Evolutionary conservation across 2,888 invertebrate species (phyloP).

Genomic region (Phengaris alcon): DNA sequence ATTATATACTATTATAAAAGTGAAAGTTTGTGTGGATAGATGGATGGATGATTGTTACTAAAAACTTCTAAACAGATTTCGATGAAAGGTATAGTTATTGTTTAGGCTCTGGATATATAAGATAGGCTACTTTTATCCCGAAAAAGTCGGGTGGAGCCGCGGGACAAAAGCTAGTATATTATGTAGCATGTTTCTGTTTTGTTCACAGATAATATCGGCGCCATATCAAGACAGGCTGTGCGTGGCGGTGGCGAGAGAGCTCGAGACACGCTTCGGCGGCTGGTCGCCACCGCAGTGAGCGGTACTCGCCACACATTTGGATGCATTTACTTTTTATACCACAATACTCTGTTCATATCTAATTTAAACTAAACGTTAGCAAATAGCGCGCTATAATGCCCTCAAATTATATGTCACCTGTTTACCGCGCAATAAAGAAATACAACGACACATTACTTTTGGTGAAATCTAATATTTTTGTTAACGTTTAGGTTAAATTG

Average conservation of each 20-base stretch:
- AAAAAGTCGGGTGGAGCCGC: too few species aligned
- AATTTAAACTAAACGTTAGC: neutral
- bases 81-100: too few species aligned
- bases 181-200: neutral
- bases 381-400: neutral
- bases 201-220: slow-evolving; percentile 82
- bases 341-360: neutral
- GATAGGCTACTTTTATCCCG: too few species aligned
- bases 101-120: too few species aligned
- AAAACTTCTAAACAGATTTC: too few species aligned
- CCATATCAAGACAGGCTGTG: slow-evolving; percentile 88
- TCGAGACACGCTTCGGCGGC: slow-evolving; percentile 90
- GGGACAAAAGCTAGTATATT: too few species aligned
- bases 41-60: too few species aligned
- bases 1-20: too few species aligned
- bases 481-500: neutral
- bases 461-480: neutral
- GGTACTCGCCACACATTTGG: slow-evolving; percentile 1
- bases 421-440: neutral
- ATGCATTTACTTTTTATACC: slow-evolving; percentile 26
- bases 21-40: too few species aligned
- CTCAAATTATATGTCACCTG: neutral
- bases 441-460: neutral
- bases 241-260: slow-evolving; percentile 87
- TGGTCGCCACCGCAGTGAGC: slow-evolving; percentile 82